Percentiles rank a stretch among this genome's conserved stretches.
phyloP scores from a whole-genome alignment of 1,140 invertebrate species.

The Hyles vespertilio region DNA sequence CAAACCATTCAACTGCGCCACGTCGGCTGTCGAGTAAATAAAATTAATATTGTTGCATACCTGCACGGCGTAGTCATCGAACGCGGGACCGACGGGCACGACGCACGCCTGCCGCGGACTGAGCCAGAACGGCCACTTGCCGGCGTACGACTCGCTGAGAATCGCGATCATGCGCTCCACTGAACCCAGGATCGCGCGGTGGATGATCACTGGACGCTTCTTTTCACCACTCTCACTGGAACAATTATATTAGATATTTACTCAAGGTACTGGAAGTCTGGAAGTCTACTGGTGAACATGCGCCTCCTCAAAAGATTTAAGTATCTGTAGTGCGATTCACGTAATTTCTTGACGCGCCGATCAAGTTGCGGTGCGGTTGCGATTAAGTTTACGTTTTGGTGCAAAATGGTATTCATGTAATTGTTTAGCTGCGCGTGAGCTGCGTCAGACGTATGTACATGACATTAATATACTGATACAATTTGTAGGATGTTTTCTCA shows the following conservation, averaged over 20 bases:
- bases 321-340: too few relatives aligned
- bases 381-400: too few relatives aligned
- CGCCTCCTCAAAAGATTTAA: too few relatives aligned
- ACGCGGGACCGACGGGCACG: constrained; percentile 89
- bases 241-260: constrained; percentile 16
- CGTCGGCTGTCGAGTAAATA: too few relatives aligned
- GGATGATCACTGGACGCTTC: constrained; percentile 97
- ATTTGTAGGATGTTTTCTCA: too few relatives aligned
- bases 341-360: too few relatives aligned
- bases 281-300: neutral
- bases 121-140: constrained; percentile 99
- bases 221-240: constrained; percentile 90
- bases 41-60: constrained; percentile 62
- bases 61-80: constrained; percentile 91
- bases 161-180: constrained; percentile 99
- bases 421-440: too few relatives aligned
- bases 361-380: too few relatives aligned
- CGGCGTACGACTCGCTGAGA: constrained; percentile 96
- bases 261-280: neutral
- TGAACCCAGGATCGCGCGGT: constrained; percentile 97
- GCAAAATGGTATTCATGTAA: too few relatives aligned
- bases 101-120: constrained; percentile 96
- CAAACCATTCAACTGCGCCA: too few relatives aligned
- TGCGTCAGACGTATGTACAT: too few relatives aligned
- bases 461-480: too few relatives aligned